Percentiles rank a stretch among this genome's conserved stretches.
These are phyloP conservation scores for Drosophila auraria DNA, from an alignment of 1,140 invertebrate species.

Conservation along the genomic window DNA sequence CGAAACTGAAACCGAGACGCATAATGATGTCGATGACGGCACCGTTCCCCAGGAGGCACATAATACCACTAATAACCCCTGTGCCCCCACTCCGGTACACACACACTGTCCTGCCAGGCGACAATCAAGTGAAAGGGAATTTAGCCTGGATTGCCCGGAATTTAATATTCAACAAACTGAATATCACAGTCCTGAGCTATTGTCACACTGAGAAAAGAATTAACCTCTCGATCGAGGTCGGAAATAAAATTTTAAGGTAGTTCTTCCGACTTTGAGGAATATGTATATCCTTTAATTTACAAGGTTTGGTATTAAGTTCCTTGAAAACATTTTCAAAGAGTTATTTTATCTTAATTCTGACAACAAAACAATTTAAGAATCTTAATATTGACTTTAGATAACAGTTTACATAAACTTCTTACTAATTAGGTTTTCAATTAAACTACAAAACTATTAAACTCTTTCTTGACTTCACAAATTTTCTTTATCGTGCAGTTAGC, in stretches of 20 bases:
- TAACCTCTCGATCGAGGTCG: too few species aligned
- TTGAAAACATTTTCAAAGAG: not conserved
- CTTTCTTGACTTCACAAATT: not conserved
- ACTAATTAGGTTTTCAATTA: too few species aligned
- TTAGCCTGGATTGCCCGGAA: slow-evolving; percentile 8
- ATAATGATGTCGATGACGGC: slow-evolving; percentile 39
- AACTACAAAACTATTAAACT: not conserved
- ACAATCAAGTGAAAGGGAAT: slow-evolving; percentile 7
- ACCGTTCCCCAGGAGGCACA: slow-evolving; percentile 44
- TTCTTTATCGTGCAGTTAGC: not conserved
- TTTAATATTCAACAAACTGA: slow-evolving; percentile 31
- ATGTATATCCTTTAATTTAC: too few species aligned
- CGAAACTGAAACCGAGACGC: slow-evolving; percentile 34
- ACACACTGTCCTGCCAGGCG: slow-evolving; percentile 14
- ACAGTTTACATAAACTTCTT: not conserved
- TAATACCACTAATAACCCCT: slow-evolving; percentile 66
- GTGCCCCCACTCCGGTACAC: slow-evolving; percentile 10
- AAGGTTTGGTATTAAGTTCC: not conserved
- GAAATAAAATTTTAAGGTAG: too few species aligned
- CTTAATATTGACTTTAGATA: too few species aligned
- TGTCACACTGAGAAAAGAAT: not conserved
- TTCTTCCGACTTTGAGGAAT: not conserved
- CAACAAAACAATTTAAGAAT: too few species aligned
- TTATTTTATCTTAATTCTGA: too few species aligned
- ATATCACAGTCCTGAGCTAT: not conserved